Evolutionary conservation across 2,797 vertebrate species (phyloP), one percentile per base, ranked within the genome.

Genomic region (Poeciliopsis paucimaculata): DNA sequence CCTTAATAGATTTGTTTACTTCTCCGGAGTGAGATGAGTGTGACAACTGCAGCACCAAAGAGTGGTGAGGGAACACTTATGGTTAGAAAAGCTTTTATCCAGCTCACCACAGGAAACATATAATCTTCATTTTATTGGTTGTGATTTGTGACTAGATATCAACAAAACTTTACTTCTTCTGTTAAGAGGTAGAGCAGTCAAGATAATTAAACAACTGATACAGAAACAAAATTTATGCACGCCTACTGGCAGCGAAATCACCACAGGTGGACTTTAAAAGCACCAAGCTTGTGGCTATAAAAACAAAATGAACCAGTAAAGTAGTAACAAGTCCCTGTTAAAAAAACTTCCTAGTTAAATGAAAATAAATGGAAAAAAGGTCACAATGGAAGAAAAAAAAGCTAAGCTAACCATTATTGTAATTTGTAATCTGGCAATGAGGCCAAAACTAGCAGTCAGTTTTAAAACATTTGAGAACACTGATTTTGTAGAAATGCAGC

Each of bases 21-120:
- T 70, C 45, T 82, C 39, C 15, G 51, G 64, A 31, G 78, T 83
- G 77, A 85, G 73, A 84, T 31, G 45, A 68, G 43, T 78, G 75
- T 74, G 60, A 16, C 53, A 57, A 57, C 3, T 57, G 26, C 26
- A 73, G 55, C 53, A 76, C 64, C 51, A 34, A 39, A 76, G 72
- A 68, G 49, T 51, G n/a, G 41, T 41, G 68, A 74, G 51, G 45
- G 15, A 75, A 55, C 49, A 62, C 68, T 66, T 83, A 70, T 70
- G 82, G 80, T 78, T 76, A 74, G 79, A 82, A 72, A 86, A 60
- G 74, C 46, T 76, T 81, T 45, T 86, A 81, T 68, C 73, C 79
- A 73, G 76, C 23, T 79, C 86, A 86, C 72, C 28, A 55, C 76
- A 82, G 84, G 80, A 84, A 82, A 87, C 76, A 75, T 41, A 75